These are phyloP conservation scores for Semicossyphus pulcher DNA, from an alignment of 2,113 vertebrate genomes.

Conservation along the genomic window DNA sequence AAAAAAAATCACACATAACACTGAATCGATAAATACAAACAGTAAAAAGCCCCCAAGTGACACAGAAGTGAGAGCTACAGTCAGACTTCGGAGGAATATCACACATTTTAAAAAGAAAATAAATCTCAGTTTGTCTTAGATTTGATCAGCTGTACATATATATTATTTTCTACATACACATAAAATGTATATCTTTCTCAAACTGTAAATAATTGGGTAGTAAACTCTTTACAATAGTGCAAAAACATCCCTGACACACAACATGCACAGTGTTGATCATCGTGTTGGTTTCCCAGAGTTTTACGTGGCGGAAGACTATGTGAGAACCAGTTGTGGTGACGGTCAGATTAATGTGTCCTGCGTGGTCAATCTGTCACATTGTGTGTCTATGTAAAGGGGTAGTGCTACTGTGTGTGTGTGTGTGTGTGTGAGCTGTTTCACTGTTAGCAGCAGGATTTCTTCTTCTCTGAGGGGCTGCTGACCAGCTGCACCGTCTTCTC, in stretches of 20 bases:
- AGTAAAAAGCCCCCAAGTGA: constrained; percentile 1
- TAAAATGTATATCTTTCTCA: background rate
- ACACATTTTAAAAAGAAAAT: too few relatives aligned
- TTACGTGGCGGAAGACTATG: constrained; percentile 8
- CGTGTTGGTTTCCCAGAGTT: background rate
- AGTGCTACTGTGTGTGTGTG: constrained; percentile 19
- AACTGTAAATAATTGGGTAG: background rate
- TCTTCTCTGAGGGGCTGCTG: constrained; percentile 74
- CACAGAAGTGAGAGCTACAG: background rate
- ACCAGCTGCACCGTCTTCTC: constrained; percentile 87
- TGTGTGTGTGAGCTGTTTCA: background rate
- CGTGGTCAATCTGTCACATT: constrained; percentile 1
- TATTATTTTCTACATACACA: background rate
- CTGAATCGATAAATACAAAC: background rate
- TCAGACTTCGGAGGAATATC: constrained; percentile 18
- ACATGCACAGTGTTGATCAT: background rate
- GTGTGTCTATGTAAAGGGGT: constrained; percentile 20
- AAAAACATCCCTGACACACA: background rate
- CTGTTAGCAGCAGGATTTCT: constrained; percentile 87
- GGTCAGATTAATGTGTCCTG: background rate
- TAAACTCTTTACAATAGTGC: constrained; percentile 19
- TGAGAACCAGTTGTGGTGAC: constrained; percentile 26
- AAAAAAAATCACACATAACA: constrained; percentile 15
- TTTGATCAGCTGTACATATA: constrained; percentile 18
- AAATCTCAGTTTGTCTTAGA: background rate